phyloP scores from a whole-genome alignment of 2,888 invertebrate genomes.

The Eucera pruinosa region DNA sequence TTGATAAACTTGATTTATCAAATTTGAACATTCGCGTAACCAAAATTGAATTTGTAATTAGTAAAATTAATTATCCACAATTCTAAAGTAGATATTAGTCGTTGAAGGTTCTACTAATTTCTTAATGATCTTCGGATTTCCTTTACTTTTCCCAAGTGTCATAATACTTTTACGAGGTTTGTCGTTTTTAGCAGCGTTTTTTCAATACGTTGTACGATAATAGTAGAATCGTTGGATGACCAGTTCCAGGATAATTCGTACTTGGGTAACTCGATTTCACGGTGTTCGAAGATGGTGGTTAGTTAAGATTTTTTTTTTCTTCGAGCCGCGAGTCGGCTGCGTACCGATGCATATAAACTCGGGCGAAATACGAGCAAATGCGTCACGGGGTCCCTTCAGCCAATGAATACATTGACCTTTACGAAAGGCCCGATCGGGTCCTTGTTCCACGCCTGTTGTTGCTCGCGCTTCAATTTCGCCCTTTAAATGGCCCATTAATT shows the following conservation, averaged over 20 bases:
- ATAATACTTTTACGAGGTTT: too few species aligned
- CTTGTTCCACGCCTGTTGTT: conserved; percentile 30
- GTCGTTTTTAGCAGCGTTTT: too few species aligned
- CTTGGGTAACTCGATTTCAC: conserved; percentile 57
- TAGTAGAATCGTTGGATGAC: background rate
- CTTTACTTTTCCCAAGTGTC: too few species aligned
- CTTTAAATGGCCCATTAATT: conserved; percentile 25
- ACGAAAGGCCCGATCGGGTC: conserved; percentile 60
- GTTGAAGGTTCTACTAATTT: too few species aligned
- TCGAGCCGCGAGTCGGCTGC: conserved; percentile 37
- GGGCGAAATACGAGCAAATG: conserved; percentile 58
- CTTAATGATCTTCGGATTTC: too few species aligned
- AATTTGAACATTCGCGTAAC: too few species aligned
- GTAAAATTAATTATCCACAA: too few species aligned
- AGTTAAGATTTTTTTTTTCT: conserved; percentile 34
- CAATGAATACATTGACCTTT: conserved; percentile 78
- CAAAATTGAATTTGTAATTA: too few species aligned
- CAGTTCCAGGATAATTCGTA: conserved; percentile 59
- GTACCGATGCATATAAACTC: conserved; percentile 51
- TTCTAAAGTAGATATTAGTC: too few species aligned
- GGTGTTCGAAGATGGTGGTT: conserved; percentile 36
- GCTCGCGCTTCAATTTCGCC: conserved; percentile 38
- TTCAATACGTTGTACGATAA: background rate
- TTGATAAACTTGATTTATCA: too few species aligned
- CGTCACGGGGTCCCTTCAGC: conserved; percentile 72